Base-by-base conservation (phyloP, 2,888 invertebrate genomes). In the Epinotia demarniana region DNA sequence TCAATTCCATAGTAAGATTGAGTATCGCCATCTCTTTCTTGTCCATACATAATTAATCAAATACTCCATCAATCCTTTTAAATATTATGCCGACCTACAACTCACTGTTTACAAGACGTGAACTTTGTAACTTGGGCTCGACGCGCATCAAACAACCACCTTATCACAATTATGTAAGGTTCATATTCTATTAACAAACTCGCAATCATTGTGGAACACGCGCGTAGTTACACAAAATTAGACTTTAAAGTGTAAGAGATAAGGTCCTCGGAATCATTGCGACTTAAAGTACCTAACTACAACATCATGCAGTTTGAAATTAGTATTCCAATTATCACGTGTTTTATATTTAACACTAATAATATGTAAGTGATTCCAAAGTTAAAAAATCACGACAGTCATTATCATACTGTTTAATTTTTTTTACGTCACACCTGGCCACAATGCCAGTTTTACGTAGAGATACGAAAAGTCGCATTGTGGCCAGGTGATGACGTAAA, bases 11-110 rank as follows among this genome's bases (percentile, higher is more conserved):
- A 58, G 11, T 53, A 53, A 2, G 12, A 23, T 23, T 27, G 8
- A 60, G 69, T 60, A 60, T 69, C n/a, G n/a, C 69, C 12, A 12
- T 69, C 69, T 69, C 69, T 60, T 60, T 69, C 69, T 3, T 11
- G 0, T 23, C 11, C 3, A 12, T 46, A 0, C n/a, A 27, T 46
- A 46, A 23, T n/a, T 12, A 23, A n/a, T 19, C n/a, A 46, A 19
- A 13, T 12, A 46, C 58, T n/a, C 46, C 27, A 69, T 60, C 69
- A 60, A 60, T 69, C 69, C 69, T 60, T 69, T 68, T n/a, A 68
- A 43, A 69, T 46, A 46, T 43, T 43, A 60, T 33, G 16, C 23
- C 23, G 58, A 60, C 69, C 60, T 60, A 68, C 57, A 69, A 27
- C 23, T 12, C 58, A 60, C 69, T 69, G 58, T 69, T 60, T 69